Percentiles rank a stretch among this genome's conserved stretches.
phyloP scores from a whole-genome alignment of 2,113 vertebrate species.

The Elanoides forficatus region DNA sequence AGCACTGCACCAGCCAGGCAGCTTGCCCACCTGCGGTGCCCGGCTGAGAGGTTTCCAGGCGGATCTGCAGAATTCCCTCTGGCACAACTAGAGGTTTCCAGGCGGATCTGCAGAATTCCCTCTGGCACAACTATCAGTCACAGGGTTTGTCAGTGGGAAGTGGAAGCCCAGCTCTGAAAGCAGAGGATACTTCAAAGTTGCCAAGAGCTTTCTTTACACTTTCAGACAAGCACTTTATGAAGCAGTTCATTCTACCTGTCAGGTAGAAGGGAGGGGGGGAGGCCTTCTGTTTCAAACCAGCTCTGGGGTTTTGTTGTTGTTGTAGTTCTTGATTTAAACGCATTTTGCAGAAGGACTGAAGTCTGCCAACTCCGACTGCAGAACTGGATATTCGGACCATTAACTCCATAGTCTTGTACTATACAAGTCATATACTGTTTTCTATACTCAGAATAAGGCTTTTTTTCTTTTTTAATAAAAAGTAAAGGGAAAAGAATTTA shows the following conservation, averaged over 20 bases:
- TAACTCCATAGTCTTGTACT: neutral
- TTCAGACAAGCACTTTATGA: neutral
- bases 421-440: neutral
- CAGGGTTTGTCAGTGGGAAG: neutral
- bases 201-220: neutral
- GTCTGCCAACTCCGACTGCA: neutral
- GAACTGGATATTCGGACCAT: neutral
- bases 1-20: neutral
- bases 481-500: neutral
- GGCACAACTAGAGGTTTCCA: neutral
- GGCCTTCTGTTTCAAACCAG: neutral
- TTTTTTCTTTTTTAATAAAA: neutral
- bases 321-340: neutral
- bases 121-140: neutral
- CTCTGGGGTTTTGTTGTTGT: neutral
- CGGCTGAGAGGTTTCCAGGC: neutral
- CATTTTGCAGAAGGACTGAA: neutral
- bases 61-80: neutral
- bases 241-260: neutral
- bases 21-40: neutral
- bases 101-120: neutral
- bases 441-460: neutral
- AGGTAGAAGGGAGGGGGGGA: accelerated
- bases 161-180: neutral
- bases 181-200: neutral